Evolutionary conservation across 2,113 vertebrate species (phyloP), one percentile per base, ranked within the genome.

Genomic region (Corythaixoides concolor): DNA sequence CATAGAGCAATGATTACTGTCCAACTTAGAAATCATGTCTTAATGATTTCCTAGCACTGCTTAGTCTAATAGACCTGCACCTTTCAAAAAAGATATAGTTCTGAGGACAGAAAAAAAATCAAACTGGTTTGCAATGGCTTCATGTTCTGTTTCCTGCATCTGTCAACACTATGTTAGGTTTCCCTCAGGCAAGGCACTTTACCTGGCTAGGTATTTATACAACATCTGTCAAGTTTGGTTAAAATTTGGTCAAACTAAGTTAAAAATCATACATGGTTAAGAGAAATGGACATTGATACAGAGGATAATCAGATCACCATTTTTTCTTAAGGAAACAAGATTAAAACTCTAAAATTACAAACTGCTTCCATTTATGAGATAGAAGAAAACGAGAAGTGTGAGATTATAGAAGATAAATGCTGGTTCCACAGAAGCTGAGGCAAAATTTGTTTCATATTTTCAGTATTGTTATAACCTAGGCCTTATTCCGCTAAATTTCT

Each of bases 161-260:
- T 92, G 86, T 60, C 58, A 69, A 35, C 58, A 41, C 21, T 37
- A 37, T 58, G 52, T 59, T 58, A 68, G 33, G 58, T 62, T 93
- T 85, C 62, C 75, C 70, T 73, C 39, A 80, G 90, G 82, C 78
- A 94, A 91, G n/a, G 35, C 53, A 32, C 58, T 92, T 94, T 69
- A 94, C 79, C 79, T 94, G 90, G 35, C 88, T 60, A 93, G 76
- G 70, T 90, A 80, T 95, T 95, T 96, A 88, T 59, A 92, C 75
- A 94, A 79, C 50, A 80, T 76, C 50, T 96, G 88, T 73, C 92
- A 95, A 62, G 26, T 86, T 76, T 76, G 45, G 53, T 88, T 92
- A 93, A 95, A 94, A 59, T 90, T 90, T 79, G 70, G 70, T 85
- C 85, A 90, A 82, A 68, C 27, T 39, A 76, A 88, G 63, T 82